These are phyloP conservation scores for Podarcis lilfordi DNA, from an alignment of 2,797 vertebrate genomes.

Conservation along the genomic window DNA sequence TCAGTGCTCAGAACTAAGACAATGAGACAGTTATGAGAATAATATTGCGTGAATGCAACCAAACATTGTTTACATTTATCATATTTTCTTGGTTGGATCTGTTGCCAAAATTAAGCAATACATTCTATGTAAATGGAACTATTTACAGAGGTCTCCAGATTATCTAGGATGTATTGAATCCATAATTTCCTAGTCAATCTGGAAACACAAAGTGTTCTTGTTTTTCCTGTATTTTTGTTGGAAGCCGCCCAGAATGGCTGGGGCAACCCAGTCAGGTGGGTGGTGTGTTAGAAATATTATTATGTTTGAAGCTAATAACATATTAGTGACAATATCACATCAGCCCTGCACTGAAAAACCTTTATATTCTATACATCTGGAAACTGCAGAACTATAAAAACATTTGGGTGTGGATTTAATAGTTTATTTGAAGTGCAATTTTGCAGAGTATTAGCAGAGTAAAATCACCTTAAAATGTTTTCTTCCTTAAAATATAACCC, in stretches of 20 bases:
- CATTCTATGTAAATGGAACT: too few relatives aligned
- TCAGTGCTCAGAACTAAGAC: not conserved
- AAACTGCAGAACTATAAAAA: slow-evolving; percentile 4
- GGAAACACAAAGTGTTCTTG: not conserved
- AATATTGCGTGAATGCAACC: too few relatives aligned
- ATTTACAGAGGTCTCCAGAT: too few relatives aligned
- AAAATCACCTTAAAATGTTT: slow-evolving; percentile 23
- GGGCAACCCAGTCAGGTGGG: not conserved
- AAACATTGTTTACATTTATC: not conserved
- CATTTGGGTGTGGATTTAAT: slow-evolving; percentile 14
- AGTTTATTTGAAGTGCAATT: slow-evolving; percentile 29
- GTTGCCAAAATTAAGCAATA: too few relatives aligned
- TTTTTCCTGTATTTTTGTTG: not conserved
- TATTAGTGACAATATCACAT: not conserved
- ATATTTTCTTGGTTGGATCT: too few relatives aligned
- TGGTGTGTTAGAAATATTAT: not conserved
- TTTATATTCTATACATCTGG: not conserved
- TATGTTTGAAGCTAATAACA: not conserved
- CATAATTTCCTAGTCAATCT: too few relatives aligned
- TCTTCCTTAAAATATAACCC: not conserved
- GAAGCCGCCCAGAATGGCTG: not conserved
- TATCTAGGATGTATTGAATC: too few relatives aligned
- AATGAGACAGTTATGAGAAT: not conserved
- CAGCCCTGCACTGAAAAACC: not conserved
- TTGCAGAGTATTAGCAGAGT: slow-evolving; percentile 17